These are phyloP conservation scores for Phengaris arion DNA, from an alignment of 2,888 invertebrate genomes.

Conservation along the genomic window DNA sequence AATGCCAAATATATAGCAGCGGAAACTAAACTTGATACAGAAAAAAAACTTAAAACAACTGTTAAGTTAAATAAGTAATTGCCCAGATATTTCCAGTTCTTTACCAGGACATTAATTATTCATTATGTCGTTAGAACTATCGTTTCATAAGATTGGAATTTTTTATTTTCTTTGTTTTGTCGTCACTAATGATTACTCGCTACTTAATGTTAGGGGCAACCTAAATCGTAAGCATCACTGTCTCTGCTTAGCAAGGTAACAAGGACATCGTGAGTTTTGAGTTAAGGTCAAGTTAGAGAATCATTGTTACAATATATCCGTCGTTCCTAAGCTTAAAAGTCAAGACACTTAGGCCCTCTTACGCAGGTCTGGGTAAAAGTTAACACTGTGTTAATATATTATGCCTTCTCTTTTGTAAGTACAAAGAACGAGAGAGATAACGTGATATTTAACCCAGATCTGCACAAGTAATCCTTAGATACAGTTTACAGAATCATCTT, in stretches of 20 bases:
- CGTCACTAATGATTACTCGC: background rate
- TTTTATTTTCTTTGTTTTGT: background rate
- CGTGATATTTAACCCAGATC: too few species aligned
- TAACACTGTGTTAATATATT: too few species aligned
- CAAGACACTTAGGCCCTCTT: background rate
- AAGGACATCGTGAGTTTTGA: background rate
- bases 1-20: background rate
- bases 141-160: conserved; percentile 14
- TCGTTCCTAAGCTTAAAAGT: background rate
- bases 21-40: background rate
- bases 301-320: background rate
- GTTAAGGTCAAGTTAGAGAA: background rate
- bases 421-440: too few species aligned
- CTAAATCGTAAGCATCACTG: background rate
- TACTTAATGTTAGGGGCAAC: too few species aligned
- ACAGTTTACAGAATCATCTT: background rate
- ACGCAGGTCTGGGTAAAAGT: too few species aligned
- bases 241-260: background rate
- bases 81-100: conserved; percentile 20
- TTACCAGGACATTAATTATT: conserved; percentile 12
- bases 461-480: background rate
- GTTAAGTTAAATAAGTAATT: conserved; percentile 1
- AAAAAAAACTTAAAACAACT: conserved; percentile 7
- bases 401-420: too few species aligned
- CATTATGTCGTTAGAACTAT: conserved; percentile 24